phyloP scores from a whole-genome alignment of 2,797 vertebrate genomes.

The Gorsachius magnificus region DNA sequence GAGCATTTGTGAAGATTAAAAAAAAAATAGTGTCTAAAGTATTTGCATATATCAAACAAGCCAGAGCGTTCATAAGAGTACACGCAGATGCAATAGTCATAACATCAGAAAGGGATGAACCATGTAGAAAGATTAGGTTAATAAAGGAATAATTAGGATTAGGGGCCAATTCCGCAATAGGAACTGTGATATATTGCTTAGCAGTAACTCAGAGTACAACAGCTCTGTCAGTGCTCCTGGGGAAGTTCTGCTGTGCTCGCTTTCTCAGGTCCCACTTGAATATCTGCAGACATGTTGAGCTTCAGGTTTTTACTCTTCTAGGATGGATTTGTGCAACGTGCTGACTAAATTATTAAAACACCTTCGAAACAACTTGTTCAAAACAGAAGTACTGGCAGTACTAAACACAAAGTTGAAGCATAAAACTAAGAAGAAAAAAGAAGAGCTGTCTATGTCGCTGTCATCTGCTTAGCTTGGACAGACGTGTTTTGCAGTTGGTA shows the following conservation, averaged over 20 bases:
- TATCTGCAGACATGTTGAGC: background rate
- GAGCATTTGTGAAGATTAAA: background rate
- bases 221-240: background rate
- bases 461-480: background rate
- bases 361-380: background rate
- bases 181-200: background rate
- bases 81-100: background rate
- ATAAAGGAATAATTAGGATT: constrained; percentile 19
- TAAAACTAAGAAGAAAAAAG: background rate
- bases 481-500: background rate
- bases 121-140: background rate
- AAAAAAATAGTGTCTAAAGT: background rate
- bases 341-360: background rate
- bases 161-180: background rate
- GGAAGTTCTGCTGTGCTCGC: background rate
- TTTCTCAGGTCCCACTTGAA: background rate
- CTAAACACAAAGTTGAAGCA: background rate
- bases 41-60: background rate
- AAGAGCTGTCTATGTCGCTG: background rate
- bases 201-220: background rate
- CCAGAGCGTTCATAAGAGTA: background rate
- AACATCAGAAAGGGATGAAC: background rate
- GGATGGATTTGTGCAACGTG: background rate
- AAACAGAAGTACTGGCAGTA: background rate
- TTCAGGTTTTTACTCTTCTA: background rate